Conservation (phyloP, 1,140 invertebrate species). For the Lucilia cuprina region DNA sequence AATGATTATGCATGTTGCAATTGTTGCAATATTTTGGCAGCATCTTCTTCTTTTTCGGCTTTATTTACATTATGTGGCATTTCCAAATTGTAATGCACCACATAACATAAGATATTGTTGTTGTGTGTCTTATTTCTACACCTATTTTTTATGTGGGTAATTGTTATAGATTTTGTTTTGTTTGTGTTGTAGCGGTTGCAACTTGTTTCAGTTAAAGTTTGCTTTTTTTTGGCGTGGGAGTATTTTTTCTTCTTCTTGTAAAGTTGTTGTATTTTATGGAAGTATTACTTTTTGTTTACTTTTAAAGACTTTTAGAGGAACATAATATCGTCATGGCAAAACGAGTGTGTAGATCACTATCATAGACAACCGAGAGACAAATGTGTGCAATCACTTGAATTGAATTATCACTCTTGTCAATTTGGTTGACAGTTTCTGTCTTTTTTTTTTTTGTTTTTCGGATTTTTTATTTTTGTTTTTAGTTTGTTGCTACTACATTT, state of each 20-base stretch:
- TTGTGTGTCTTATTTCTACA: slow-evolving; percentile 13
- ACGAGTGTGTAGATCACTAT: slow-evolving; percentile 50
- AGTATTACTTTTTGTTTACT: slow-evolving; percentile 46
- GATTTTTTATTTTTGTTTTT: neutral
- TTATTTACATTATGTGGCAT: neutral
- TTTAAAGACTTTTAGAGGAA: slow-evolving; percentile 37
- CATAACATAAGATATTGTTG: neutral
- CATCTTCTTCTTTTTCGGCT: neutral
- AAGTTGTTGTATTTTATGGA: neutral
- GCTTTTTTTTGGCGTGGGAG: slow-evolving; percentile 41
- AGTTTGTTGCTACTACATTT: neutral
- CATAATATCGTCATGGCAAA: neutral
- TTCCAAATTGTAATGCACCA: slow-evolving; percentile 15
- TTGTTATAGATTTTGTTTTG: neutral
- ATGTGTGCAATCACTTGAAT: slow-evolving; percentile 51
- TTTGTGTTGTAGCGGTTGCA: neutral
- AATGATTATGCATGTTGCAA: neutral
- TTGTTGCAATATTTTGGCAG: neutral
- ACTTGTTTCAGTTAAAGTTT: no score
- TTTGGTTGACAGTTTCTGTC: slow-evolving; percentile 36
- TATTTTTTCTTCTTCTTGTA: neutral
- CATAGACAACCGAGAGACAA: slow-evolving; percentile 53
- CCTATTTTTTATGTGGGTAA: slow-evolving; percentile 14
- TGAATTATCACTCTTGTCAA: slow-evolving; percentile 38
- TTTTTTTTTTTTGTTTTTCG: neutral